Conservation (phyloP, 1,140 invertebrate genomes). For the Aphaenogaster floridana region DNA sequence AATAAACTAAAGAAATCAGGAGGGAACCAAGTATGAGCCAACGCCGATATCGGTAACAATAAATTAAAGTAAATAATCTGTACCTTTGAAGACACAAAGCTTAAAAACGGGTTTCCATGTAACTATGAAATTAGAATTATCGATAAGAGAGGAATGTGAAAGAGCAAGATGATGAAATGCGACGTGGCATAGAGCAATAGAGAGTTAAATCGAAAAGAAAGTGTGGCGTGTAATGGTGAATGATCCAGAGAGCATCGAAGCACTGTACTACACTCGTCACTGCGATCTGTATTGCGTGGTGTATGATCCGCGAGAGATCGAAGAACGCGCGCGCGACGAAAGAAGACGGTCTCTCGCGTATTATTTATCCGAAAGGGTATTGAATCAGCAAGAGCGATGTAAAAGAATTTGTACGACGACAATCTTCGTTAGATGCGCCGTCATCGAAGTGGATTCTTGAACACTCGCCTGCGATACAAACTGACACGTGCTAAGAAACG, state of each 20-base stretch:
- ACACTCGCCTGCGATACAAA: background rate
- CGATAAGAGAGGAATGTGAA: too few species aligned
- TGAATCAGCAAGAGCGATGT: constrained; percentile 13
- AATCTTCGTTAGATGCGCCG: constrained; percentile 14
- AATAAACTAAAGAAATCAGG: too few species aligned
- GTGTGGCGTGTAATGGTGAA: constrained; percentile 10
- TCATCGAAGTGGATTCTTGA: constrained; percentile 19
- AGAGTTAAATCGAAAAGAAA: constrained; percentile 30
- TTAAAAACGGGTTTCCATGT: background rate
- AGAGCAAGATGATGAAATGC: too few species aligned
- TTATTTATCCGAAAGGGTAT: constrained; percentile 10
- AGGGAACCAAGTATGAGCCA: too few species aligned
- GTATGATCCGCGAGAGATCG: background rate
- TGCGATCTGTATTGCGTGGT: constrained; percentile 1
- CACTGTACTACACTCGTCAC: background rate
- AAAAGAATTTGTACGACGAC: constrained; percentile 35
- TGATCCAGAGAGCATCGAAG: constrained; percentile 5
- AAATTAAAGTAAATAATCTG: background rate
- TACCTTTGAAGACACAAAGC: background rate
- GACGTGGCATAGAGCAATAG: background rate
- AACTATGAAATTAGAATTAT: background rate
- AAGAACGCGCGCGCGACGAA: background rate
- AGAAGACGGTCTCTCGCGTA: background rate
- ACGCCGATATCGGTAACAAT: background rate
- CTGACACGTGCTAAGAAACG: background rate